Conservation (phyloP, 1,140 invertebrate genomes). For the Druon quercuslanigerum region DNA sequence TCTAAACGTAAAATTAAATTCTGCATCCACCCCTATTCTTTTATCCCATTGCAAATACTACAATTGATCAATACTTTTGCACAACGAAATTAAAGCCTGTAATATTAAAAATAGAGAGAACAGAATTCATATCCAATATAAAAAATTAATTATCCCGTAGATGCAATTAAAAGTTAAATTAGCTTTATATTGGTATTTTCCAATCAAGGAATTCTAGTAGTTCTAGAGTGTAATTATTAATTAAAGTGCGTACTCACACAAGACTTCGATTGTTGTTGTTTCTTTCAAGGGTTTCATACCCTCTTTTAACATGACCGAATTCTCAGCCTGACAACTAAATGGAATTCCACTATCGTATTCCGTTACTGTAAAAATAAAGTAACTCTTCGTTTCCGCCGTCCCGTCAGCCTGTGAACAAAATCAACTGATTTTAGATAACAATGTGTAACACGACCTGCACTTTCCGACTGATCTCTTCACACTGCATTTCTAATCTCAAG, state of each 20-base stretch:
- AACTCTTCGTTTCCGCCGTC: constrained; percentile 85
- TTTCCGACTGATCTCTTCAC: constrained; percentile 16
- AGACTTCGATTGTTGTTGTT: constrained; percentile 83
- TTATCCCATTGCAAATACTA: too few species aligned
- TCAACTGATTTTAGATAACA: constrained; percentile 15
- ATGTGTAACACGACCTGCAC: constrained; percentile 14
- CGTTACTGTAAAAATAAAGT: constrained; percentile 84
- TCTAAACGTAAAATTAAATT: too few species aligned
- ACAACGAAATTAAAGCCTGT: too few species aligned
- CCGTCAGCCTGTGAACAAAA: constrained; percentile 79
- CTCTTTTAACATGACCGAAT: constrained; percentile 84
- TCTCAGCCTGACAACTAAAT: constrained; percentile 71
- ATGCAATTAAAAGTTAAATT: too few species aligned
- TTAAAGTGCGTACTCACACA: constrained; percentile 82
- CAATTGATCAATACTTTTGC: too few species aligned
- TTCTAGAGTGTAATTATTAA: not conserved
- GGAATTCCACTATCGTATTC: constrained; percentile 85
- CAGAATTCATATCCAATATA: too few species aligned
- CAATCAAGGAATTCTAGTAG: not conserved
- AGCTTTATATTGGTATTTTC: not conserved
- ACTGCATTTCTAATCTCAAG: not conserved
- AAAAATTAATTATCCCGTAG: too few species aligned
- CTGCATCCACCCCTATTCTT: too few species aligned
- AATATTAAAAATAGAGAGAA: too few species aligned
- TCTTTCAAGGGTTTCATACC: constrained; percentile 84